Conservation (phyloP, 2,797 vertebrate genomes). For the Ctenopoma multispine region DNA sequence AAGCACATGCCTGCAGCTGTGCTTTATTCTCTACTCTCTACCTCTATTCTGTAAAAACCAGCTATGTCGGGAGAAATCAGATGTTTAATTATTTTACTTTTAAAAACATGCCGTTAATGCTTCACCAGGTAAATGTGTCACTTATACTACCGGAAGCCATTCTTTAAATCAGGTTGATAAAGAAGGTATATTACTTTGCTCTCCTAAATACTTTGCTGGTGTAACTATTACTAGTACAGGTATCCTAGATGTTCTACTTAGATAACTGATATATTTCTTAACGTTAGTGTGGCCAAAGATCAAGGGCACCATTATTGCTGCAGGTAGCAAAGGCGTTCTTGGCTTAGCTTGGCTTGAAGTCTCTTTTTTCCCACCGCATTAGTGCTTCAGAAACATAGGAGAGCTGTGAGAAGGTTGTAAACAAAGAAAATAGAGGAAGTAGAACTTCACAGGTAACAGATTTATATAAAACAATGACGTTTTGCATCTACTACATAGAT, state of each 20-base stretch:
- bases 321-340: background rate
- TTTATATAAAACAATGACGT: constrained; percentile 9
- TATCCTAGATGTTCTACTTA: background rate
- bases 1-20: constrained; percentile 13
- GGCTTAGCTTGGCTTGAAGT: constrained; percentile 19
- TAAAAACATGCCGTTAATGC: background rate
- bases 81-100: constrained; percentile 3
- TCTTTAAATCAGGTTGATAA: background rate
- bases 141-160: background rate
- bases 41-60: background rate
- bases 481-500: background rate
- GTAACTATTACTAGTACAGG: background rate
- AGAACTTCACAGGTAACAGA: background rate
- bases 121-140: background rate
- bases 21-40: too few species aligned
- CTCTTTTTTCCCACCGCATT: background rate
- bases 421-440: constrained; percentile 28
- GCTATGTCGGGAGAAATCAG: background rate
- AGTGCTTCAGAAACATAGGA: constrained; percentile 9
- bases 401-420: constrained; percentile 8
- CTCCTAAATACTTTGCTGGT: background rate
- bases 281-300: background rate
- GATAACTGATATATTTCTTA: constrained; percentile 12
- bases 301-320: constrained; percentile 20
- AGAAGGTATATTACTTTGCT: background rate